Conservation (phyloP, 2,888 invertebrate species). For the Drosophila recens region DNA sequence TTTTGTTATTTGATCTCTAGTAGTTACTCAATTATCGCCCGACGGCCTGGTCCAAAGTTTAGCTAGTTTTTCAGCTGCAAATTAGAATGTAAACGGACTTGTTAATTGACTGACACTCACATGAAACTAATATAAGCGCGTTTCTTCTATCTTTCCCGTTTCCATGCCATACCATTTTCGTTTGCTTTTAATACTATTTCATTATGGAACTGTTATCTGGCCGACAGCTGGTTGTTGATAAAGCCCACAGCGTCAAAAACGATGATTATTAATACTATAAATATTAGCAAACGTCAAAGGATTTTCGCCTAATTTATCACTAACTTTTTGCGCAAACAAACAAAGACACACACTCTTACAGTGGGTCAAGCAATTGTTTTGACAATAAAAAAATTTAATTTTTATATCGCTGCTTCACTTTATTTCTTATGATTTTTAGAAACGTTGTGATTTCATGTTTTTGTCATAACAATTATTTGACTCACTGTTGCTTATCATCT, state of each 20-base stretch:
- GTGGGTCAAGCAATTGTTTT: background rate
- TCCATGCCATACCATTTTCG: too few species aligned
- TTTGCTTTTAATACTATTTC: slow-evolving; percentile 46
- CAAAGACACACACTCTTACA: background rate
- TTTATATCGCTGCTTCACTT: too few species aligned
- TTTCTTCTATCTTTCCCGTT: slow-evolving; percentile 28
- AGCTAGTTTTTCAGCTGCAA: slow-evolving; percentile 61
- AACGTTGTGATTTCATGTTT: background rate
- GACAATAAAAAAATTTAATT: background rate
- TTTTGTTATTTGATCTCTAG: slow-evolving; percentile 8
- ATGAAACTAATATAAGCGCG: slow-evolving; percentile 64
- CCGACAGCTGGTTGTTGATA: slow-evolving; percentile 50
- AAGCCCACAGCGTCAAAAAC: slow-evolving; percentile 48
- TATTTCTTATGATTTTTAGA: too few species aligned
- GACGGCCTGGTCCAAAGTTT: slow-evolving; percentile 31
- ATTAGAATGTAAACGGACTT: slow-evolving; percentile 35
- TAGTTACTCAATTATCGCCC: slow-evolving; percentile 31
- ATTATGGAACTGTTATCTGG: slow-evolving; percentile 48
- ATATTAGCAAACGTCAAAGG: slow-evolving; percentile 75
- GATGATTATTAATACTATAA: slow-evolving; percentile 80
- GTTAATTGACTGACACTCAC: slow-evolving; percentile 67
- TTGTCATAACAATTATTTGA: background rate
- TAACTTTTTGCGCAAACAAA: slow-evolving; percentile 28
- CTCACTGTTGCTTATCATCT: slow-evolving; percentile 2
- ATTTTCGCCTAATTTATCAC: slow-evolving; percentile 72